phyloP scores from a whole-genome alignment of 2,113 vertebrate genomes.

The Merops nubicus region DNA sequence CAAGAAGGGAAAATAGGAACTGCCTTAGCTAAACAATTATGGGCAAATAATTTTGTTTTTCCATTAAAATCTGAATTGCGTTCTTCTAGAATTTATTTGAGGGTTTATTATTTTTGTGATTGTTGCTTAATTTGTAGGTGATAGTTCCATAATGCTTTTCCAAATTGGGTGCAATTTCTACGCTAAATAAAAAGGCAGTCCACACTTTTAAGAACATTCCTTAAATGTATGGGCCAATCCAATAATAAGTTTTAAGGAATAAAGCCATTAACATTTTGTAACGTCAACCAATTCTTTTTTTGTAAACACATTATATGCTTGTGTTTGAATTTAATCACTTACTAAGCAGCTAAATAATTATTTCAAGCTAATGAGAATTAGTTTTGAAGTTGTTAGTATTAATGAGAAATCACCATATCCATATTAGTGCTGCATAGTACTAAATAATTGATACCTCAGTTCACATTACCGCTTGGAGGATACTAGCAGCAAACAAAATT shows the following conservation, averaged over 20 bases:
- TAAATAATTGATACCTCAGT: conserved; percentile 70
- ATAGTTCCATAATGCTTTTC: not conserved
- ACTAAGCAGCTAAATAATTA: conserved; percentile 74
- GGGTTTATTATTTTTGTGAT: conserved; percentile 6
- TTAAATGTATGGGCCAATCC: conserved; percentile 12
- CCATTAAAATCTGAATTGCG: conserved; percentile 18
- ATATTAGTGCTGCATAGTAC: conserved; percentile 53
- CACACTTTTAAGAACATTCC: not conserved
- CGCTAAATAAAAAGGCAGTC: not conserved
- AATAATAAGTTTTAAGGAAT: conserved; percentile 57
- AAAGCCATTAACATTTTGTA: conserved; percentile 64
- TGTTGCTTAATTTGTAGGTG: conserved; percentile 23
- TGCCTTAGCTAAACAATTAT: not conserved
- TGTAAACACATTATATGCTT: conserved; percentile 59
- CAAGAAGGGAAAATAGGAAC: not conserved
- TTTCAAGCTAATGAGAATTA: conserved; percentile 72
- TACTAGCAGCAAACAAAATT: conserved; percentile 46
- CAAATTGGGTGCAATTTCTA: conserved; percentile 16
- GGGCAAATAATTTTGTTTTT: conserved; percentile 14
- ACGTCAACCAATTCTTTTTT: conserved; percentile 53
- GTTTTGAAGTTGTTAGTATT: conserved; percentile 70
- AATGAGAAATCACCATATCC: conserved; percentile 72
- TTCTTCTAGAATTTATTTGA: not conserved
- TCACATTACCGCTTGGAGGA: conserved; percentile 47
- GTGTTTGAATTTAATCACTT: conserved; percentile 72